Evolutionary conservation across 2,888 invertebrate species (phyloP).

Genomic region (Cabera pusaria): DNA sequence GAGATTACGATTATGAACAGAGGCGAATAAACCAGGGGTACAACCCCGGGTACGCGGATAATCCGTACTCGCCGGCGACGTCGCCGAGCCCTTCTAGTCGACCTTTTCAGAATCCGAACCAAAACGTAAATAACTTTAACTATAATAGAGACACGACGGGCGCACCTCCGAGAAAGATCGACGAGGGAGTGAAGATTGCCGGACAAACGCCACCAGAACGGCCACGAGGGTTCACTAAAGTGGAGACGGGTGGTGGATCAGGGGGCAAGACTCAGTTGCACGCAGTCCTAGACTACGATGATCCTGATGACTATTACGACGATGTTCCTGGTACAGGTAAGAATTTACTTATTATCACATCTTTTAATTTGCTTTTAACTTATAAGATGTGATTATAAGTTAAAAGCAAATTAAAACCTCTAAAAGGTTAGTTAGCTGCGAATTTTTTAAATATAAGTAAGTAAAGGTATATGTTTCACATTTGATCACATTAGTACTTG

Average conservation of each 20-base stretch:
- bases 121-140: conserved; percentile 66
- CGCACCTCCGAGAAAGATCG: conserved; percentile 45
- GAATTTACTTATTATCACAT: too few species aligned
- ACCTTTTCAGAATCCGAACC: conserved; percentile 64
- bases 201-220: conserved; percentile 72
- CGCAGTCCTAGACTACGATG: conserved; percentile 87
- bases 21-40: conserved; percentile 57
- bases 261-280: conserved; percentile 86
- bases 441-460: too few species aligned
- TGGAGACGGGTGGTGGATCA: conserved; percentile 80
- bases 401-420: too few species aligned
- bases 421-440: too few species aligned
- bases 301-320: conserved; percentile 84
- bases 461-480: too few species aligned
- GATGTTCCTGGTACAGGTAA: conserved; percentile 82
- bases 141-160: conserved; percentile 55
- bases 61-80: conserved; percentile 59
- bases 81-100: conserved; percentile 70
- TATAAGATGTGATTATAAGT: too few species aligned
- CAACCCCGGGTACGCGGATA: conserved; percentile 66
- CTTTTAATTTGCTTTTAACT: too few species aligned
- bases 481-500: too few species aligned
- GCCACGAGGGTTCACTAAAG: conserved; percentile 86
- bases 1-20: conserved; percentile 76
- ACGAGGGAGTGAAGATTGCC: conserved; percentile 52